Evolutionary conservation across 2,888 invertebrate genomes (phyloP).

Genomic region (Drosophila yooni): DNA sequence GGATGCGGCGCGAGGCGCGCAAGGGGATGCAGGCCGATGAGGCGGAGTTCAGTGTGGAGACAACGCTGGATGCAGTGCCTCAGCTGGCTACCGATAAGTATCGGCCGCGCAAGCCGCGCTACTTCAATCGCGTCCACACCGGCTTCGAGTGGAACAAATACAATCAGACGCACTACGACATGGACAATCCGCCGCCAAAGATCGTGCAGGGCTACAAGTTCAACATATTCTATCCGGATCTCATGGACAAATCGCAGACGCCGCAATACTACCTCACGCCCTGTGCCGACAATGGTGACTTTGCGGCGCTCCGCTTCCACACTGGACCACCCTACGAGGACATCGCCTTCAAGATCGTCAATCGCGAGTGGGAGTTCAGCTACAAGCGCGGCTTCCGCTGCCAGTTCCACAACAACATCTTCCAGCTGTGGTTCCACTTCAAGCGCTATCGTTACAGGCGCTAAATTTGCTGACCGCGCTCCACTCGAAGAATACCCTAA

Average conservation of each 20-base stretch:
- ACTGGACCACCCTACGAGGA: conserved; percentile 99
- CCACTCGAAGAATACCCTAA: not conserved
- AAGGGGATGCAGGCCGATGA: conserved; percentile 95
- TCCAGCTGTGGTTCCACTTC: conserved; percentile 99
- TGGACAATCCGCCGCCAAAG: conserved; percentile 99
- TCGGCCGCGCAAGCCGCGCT: conserved; percentile 97
- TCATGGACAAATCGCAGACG: conserved; percentile 96
- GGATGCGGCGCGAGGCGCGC: conserved; percentile 92
- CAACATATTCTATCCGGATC: conserved; percentile 99
- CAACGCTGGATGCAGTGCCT: conserved; percentile 93
- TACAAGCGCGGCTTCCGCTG: conserved; percentile 99
- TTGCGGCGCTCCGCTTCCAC: conserved; percentile 96
- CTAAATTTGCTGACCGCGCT: conserved; percentile 76
- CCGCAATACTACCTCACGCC: conserved; percentile 97
- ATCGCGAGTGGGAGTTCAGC: conserved; percentile 99
- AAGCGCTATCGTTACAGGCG: conserved; percentile 98
- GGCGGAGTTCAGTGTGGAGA: conserved; percentile 96
- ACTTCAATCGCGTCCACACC: conserved; percentile 98
- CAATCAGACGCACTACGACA: conserved; percentile 99
- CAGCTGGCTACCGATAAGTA: conserved; percentile 98
- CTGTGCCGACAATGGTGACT: conserved; percentile 96
- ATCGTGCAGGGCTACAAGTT: conserved; percentile 99
- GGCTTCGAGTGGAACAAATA: conserved; percentile 99
- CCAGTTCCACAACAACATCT: conserved; percentile 99
- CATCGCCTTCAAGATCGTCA: conserved; percentile 99